A percentile compares a stretch with the other conserved stretches of the same genome.
phyloP scores from a whole-genome alignment of 2,888 invertebrate genomes.

The Mythimna pallens region DNA sequence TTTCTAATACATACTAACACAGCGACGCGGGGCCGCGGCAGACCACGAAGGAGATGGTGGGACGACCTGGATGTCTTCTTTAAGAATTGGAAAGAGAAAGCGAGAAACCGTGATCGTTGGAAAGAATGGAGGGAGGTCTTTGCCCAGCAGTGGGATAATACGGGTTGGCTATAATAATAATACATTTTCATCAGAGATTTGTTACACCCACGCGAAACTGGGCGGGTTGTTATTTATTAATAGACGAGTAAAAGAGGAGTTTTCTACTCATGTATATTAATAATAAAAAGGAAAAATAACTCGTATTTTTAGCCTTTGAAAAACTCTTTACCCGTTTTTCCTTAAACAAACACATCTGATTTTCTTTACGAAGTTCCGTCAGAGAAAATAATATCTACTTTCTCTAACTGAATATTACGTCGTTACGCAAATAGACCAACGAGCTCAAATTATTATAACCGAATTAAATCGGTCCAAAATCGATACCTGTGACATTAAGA shows the following conservation, averaged over 20 bases:
- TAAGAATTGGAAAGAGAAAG: no score
- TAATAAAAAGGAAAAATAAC: not conserved
- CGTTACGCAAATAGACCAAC: conserved; percentile 4
- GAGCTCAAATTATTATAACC: not conserved
- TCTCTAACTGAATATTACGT: not conserved
- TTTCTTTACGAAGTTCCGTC: not conserved
- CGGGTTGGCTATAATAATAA: no score
- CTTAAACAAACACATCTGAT: not conserved
- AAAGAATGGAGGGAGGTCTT: no score
- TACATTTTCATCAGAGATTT: no score
- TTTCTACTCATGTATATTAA: not conserved
- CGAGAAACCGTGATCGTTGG: no score
- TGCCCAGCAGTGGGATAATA: no score
- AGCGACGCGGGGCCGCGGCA: no score
- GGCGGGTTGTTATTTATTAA: no score
- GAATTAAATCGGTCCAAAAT: conserved; percentile 14
- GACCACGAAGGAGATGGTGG: no score
- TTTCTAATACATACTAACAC: no score
- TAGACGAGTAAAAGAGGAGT: not conserved
- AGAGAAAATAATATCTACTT: not conserved
- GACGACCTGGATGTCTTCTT: no score
- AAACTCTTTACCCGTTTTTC: not conserved
- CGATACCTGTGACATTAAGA: conserved; percentile 29
- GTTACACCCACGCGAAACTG: no score
- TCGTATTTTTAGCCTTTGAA: not conserved